Percentiles rank a stretch among this genome's conserved stretches.
These are phyloP conservation scores for Tragelaphus scriptus DNA, from an alignment of 2,113 vertebrate species.

Conservation along the genomic window DNA sequence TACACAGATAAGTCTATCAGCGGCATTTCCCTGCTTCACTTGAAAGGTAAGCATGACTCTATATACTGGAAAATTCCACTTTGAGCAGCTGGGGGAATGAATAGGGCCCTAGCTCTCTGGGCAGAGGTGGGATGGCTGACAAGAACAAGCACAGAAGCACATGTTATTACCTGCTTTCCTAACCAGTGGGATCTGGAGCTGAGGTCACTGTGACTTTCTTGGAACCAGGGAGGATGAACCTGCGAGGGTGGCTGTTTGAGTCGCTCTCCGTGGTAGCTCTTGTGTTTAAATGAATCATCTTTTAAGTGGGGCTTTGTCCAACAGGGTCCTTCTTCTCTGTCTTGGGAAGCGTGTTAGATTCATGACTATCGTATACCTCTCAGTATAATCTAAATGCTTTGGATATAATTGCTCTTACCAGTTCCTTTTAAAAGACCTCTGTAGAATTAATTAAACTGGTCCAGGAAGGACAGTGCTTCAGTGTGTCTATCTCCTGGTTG, in stretches of 20 bases:
- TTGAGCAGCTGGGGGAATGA: background rate
- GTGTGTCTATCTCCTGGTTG: background rate
- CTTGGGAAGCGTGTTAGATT: background rate
- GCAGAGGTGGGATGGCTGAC: background rate
- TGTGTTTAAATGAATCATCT: background rate
- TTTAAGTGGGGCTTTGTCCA: rapidly evolving
- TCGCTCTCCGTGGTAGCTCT: background rate
- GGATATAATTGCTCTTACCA: background rate
- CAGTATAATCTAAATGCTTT: background rate
- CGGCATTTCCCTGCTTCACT: background rate
- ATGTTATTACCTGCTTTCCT: background rate
- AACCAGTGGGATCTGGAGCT: background rate
- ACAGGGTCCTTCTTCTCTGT: background rate
- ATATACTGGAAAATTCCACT: background rate
- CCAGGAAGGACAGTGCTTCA: background rate
- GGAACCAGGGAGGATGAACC: background rate
- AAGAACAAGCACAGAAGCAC: background rate
- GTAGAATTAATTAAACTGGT: background rate
- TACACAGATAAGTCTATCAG: background rate
- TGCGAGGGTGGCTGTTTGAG: background rate
- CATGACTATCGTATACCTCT: rapidly evolving
- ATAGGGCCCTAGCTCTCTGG: background rate
- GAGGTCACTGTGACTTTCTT: background rate
- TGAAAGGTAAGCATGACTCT: background rate
- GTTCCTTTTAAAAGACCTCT: background rate